A percentile compares a stretch with the other conserved stretches of the same genome.
These are phyloP conservation scores for Drosophila trapezifrons DNA, from an alignment of 1,140 invertebrate genomes.

Conservation along the genomic window DNA sequence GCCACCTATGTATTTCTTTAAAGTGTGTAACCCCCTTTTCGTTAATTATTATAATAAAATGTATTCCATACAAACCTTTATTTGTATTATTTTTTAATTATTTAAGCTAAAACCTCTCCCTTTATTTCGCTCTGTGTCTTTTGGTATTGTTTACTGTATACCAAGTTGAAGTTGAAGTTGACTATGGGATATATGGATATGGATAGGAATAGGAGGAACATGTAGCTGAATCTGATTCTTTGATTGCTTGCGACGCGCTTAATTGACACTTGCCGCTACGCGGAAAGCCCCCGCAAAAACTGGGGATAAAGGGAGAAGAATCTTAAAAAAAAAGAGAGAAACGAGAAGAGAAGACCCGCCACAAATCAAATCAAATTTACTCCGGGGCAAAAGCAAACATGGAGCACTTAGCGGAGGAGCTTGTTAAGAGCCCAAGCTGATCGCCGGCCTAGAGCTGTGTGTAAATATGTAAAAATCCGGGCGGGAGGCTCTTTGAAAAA, in stretches of 20 bases:
- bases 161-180: conserved; percentile 14
- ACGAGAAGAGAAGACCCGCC: conserved; percentile 7
- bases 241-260: conserved; percentile 63
- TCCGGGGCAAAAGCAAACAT: conserved; percentile 37
- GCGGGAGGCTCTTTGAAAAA: not conserved
- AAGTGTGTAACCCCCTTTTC: too few species aligned
- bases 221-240: conserved; percentile 38
- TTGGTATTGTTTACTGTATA: conserved; percentile 14
- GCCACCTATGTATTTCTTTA: too few species aligned
- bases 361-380: conserved; percentile 47
- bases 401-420: conserved; percentile 39
- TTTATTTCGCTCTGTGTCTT: conserved; percentile 7
- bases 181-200: conserved; percentile 7
- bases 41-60: not conserved
- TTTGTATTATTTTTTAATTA: too few species aligned
- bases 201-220: conserved; percentile 43
- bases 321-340: not conserved
- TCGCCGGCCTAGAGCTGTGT: conserved; percentile 1
- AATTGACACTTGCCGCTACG: conserved; percentile 67
- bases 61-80: too few species aligned
- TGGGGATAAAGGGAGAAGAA: conserved; percentile 2
- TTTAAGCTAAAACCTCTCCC: too few species aligned
- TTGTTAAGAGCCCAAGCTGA: conserved; percentile 24
- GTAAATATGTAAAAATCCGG: conserved; percentile 14
- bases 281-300: conserved; percentile 49